Evolutionary conservation across 2,113 vertebrate genomes (phyloP).

Genomic region (Haemorhous mexicanus): DNA sequence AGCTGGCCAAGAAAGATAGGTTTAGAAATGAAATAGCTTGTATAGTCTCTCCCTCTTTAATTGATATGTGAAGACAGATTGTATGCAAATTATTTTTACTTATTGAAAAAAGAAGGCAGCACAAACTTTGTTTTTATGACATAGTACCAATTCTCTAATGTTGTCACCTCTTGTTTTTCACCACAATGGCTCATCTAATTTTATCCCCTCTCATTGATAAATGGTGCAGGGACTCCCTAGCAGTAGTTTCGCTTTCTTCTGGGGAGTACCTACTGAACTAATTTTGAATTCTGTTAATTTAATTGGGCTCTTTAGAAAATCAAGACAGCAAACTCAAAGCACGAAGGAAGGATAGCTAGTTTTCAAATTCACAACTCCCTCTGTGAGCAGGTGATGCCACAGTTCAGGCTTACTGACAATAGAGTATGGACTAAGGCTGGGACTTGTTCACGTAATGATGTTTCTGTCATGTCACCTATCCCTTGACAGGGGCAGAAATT

Average conservation of each 20-base stretch:
- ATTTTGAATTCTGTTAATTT: neutral
- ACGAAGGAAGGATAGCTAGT: neutral
- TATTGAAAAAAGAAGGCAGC: neutral
- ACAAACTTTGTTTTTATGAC: neutral
- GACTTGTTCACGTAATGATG: neutral
- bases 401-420: neutral
- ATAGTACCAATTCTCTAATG: neutral
- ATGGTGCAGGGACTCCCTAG: neutral
- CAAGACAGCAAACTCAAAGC: neutral
- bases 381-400: neutral
- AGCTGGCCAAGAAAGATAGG: constrained; percentile 11
- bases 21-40: neutral
- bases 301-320: neutral
- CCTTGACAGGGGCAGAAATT: neutral
- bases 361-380: neutral
- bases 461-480: neutral
- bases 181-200: neutral
- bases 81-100: neutral
- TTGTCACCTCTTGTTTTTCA: neutral
- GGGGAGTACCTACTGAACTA: neutral
- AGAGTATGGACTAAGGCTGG: neutral
- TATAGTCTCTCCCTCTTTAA: constrained; percentile 10
- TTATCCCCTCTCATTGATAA: neutral
- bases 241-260: neutral
- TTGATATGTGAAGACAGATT: constrained; percentile 25